These are phyloP conservation scores for Neosalanx taihuensis DNA, from an alignment of 2,797 vertebrate genomes.

Conservation along the genomic window DNA sequence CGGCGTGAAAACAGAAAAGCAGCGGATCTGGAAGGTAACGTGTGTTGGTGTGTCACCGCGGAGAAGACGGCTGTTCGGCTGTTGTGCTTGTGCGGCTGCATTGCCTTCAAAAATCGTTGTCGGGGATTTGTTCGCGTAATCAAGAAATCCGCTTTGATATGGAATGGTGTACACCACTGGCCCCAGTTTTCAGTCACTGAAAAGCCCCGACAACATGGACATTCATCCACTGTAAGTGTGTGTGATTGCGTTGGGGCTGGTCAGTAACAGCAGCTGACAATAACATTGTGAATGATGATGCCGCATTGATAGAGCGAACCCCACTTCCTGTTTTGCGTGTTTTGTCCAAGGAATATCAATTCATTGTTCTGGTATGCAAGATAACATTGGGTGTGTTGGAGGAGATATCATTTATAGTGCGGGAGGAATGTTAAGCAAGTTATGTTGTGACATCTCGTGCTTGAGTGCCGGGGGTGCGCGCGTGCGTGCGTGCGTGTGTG, in stretches of 20 bases:
- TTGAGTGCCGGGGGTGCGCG: background rate
- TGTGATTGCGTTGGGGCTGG: conserved; percentile 51
- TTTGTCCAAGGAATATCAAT: background rate
- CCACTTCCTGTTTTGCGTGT: background rate
- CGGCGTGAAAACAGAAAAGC: conserved; percentile 34
- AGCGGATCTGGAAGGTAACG: conserved; percentile 50
- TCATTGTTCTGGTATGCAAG: background rate
- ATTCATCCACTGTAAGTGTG: conserved; percentile 77
- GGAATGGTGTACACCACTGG: conserved; percentile 85
- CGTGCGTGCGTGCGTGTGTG: background rate
- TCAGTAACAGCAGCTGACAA: conserved; percentile 18
- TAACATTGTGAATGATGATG: conserved; percentile 59
- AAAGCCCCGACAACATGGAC: conserved; percentile 79
- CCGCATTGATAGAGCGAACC: conserved; percentile 61
- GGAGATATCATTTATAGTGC: background rate
- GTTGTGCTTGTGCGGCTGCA: conserved; percentile 38
- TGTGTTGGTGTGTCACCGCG: conserved; percentile 60
- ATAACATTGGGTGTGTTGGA: background rate
- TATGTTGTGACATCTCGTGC: background rate
- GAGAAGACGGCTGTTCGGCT: conserved; percentile 50
- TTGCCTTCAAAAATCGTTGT: conserved; percentile 42
- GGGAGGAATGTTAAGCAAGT: background rate
- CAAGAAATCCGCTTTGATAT: conserved; percentile 67
- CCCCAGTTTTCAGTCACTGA: conserved; percentile 77
- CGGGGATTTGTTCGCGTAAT: conserved; percentile 45